Percentiles rank a stretch among this genome's conserved stretches.
Evolutionary conservation across 1,140 invertebrate genomes (phyloP).

Genomic region (Nilaparvata lugens): DNA sequence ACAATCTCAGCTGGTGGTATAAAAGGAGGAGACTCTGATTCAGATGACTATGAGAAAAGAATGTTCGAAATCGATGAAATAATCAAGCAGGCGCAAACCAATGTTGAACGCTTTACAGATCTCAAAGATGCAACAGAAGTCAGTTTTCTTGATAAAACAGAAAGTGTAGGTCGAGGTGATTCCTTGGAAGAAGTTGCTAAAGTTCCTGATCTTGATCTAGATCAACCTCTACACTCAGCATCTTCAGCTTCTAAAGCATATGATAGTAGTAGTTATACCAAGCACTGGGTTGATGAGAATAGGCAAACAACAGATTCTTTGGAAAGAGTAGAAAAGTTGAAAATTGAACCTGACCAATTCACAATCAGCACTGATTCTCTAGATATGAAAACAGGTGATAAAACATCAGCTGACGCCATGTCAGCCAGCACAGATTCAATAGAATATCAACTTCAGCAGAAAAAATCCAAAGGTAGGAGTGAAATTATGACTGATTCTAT

Average conservation of each 20-base stretch:
- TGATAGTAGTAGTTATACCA: constrained; percentile 24
- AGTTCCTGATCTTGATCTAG: constrained; percentile 40
- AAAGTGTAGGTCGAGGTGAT: constrained; percentile 40
- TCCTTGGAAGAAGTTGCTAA: constrained; percentile 41
- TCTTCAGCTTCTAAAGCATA: constrained; percentile 19
- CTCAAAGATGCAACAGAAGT: constrained; percentile 20
- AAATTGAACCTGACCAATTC: constrained; percentile 20
- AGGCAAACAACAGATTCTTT: constrained; percentile 37
- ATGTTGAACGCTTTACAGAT: constrained; percentile 49
- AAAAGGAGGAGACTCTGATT: constrained; percentile 38
- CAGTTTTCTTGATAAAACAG: constrained; percentile 31
- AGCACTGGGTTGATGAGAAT: constrained; percentile 27
- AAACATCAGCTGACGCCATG: constrained; percentile 38
- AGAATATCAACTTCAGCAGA: constrained; percentile 40
- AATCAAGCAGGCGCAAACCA: constrained; percentile 56
- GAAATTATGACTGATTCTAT: constrained; percentile 41
- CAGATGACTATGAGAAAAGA: constrained; percentile 56
- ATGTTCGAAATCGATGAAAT: constrained; percentile 68
- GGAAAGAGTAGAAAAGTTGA: constrained; percentile 24
- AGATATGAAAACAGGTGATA: constrained; percentile 40
- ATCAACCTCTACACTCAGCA: constrained; percentile 29
- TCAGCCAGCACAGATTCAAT: constrained; percentile 53
- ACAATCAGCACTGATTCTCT: constrained; percentile 47
- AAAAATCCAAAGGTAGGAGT: constrained; percentile 15
- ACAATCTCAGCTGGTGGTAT: constrained; percentile 49